Base-by-base conservation (phyloP, 2,888 invertebrate species). In the Yponomeuta sedellus region DNA sequence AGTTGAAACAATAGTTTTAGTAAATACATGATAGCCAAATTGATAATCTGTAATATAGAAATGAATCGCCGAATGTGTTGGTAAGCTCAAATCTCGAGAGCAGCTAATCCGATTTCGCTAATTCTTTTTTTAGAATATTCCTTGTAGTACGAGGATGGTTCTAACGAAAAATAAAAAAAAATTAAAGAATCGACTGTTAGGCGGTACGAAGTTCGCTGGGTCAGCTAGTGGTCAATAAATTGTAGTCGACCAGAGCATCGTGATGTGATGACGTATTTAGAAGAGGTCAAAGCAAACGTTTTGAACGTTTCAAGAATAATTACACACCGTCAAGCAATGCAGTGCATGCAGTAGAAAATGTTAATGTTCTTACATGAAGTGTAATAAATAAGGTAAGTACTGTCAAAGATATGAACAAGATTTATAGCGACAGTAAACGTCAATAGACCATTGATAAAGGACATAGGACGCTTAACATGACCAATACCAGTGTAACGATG, bases 391-490 rank as follows among this genome's bases (percentile, higher is more conserved):
- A 12, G 59, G 12, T 4, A 12, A 20, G 16, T 12, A 52, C 58
- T 20, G 20, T 16, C 28, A 34, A 10, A 64, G 58, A 57, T 64
- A 58, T 28, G 20, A 34, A 1, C 16, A 34, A 28, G 56, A 64
- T 64, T 28, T 64, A 64, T 63, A 40, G 16, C 44, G 19, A 12
- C 44, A 40, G 52, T 63, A 61, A 61, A 61, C n/a, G 61, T 34
- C 61, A 61, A 61, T 34, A 61, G 58, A 8, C n/a, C 63, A 20
- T 40, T 44, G 63, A 40, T 63, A 63, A 63, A 63, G 63, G 63
- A 40, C 63, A 44, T 63, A 22, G 63, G 44, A 40, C 63, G 63
- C 22, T 39, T 63, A 63, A 63, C n/a, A 63, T 16, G 44, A 52
- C 44, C 44, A 52, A 52, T 52, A 52, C 44, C 44, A 12, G 44